Percentiles rank a stretch among this genome's conserved stretches.
Conservation (phyloP, 2,888 invertebrate genomes). For the Drosophila longiperda region DNA sequence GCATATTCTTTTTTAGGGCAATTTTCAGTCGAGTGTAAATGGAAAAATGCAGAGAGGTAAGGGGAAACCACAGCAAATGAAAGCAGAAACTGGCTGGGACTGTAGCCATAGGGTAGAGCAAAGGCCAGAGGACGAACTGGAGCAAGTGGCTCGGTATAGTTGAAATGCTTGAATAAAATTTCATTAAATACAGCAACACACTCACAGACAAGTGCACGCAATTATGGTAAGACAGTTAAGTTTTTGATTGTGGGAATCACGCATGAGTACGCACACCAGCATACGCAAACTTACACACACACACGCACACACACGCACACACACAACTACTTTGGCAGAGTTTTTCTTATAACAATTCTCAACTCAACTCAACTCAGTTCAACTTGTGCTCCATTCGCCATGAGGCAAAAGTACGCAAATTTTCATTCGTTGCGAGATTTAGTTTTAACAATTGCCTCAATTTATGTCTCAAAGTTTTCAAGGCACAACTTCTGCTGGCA, state of each 20-base stretch:
- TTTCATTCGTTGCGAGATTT: slow-evolving; percentile 78
- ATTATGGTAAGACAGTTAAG: slow-evolving; percentile 82
- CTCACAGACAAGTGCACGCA: slow-evolving; percentile 80
- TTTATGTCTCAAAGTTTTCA: slow-evolving; percentile 76
- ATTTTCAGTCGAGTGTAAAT: background rate
- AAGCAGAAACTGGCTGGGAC: slow-evolving; percentile 53
- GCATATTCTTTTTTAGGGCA: background rate
- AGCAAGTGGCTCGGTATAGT: slow-evolving; percentile 44
- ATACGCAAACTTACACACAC: slow-evolving; percentile 26
- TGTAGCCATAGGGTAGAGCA: slow-evolving; percentile 20
- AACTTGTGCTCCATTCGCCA: slow-evolving; percentile 58
- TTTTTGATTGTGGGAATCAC: slow-evolving; percentile 82
- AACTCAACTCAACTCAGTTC: slow-evolving; percentile 44
- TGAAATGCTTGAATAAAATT: slow-evolving; percentile 76
- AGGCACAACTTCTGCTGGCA: slow-evolving; percentile 63
- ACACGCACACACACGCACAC: slow-evolving; percentile 4
- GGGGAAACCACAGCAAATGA: slow-evolving; percentile 62
- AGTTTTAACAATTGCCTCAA: slow-evolving; percentile 82
- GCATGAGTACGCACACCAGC: slow-evolving; percentile 75
- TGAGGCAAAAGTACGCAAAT: slow-evolving; percentile 65
- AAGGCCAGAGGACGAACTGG: slow-evolving; percentile 8
- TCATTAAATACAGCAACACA: slow-evolving; percentile 75
- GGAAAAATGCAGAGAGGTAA: background rate
- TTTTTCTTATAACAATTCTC: slow-evolving; percentile 68
- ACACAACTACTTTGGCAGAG: slow-evolving; percentile 26